phyloP scores from a whole-genome alignment of 2,888 invertebrate genomes.

The Camptogramma bilineatum region DNA sequence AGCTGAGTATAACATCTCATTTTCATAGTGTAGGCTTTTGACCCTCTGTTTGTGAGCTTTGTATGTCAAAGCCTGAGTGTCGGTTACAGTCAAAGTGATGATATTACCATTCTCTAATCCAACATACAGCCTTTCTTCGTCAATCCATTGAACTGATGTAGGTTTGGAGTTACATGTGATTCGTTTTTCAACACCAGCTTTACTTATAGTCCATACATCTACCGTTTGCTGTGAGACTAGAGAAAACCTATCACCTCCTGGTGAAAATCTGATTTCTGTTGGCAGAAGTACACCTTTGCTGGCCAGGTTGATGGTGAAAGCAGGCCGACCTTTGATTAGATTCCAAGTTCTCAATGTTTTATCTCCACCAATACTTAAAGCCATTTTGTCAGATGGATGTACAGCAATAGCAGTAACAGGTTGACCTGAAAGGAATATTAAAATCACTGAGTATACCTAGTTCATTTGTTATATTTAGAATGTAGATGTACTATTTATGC shows the following conservation, averaged over 20 bases:
- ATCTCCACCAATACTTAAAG: slow-evolving; percentile 94
- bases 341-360: slow-evolving; percentile 96
- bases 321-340: slow-evolving; percentile 94
- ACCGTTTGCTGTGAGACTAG: slow-evolving; percentile 89
- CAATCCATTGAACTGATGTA: slow-evolving; percentile 88
- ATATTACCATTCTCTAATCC: slow-evolving; percentile 92
- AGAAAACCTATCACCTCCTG: slow-evolving; percentile 91
- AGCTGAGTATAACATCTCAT: slow-evolving; percentile 87
- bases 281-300: slow-evolving; percentile 85
- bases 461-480: no score
- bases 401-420: slow-evolving; percentile 91
- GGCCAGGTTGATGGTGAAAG: slow-evolving; percentile 94
- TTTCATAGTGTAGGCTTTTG: slow-evolving; percentile 86
- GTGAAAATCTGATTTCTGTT: slow-evolving; percentile 89
- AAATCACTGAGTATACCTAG: neutral
- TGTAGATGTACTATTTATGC: no score
- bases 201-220: slow-evolving; percentile 92
- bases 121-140: slow-evolving; percentile 86
- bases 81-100: slow-evolving; percentile 83
- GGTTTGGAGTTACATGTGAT: slow-evolving; percentile 89
- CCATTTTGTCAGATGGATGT: slow-evolving; percentile 95
- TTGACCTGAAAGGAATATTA: slow-evolving; percentile 66
- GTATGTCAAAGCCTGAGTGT: slow-evolving; percentile 74
- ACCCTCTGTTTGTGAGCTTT: slow-evolving; percentile 88
- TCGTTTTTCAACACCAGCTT: slow-evolving; percentile 89